Percentiles rank a stretch among this genome's conserved stretches.
phyloP scores from a whole-genome alignment of 2,888 invertebrate genomes.

The Nasonia oneida region DNA sequence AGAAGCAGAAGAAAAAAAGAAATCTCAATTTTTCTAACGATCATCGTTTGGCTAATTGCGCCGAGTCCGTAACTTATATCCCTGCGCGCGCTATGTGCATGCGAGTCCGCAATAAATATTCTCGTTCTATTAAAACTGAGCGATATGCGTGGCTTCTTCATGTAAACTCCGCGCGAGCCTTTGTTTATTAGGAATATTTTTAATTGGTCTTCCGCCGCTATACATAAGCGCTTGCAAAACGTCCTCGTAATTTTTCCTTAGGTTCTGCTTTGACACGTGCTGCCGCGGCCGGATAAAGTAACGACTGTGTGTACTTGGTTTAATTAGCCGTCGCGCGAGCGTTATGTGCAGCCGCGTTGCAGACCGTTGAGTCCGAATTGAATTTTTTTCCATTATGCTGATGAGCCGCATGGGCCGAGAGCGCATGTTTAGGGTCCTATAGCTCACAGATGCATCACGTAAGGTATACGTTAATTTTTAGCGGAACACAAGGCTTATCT shows the following conservation, averaged over 20 bases:
- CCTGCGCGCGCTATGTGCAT: constrained; percentile 64
- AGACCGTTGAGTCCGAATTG: constrained; percentile 35
- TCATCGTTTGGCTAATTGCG: constrained; percentile 74
- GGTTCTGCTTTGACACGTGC: constrained; percentile 41
- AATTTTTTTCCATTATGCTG: constrained; percentile 18
- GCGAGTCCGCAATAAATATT: constrained; percentile 73
- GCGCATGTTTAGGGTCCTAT: neutral
- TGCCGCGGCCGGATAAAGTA: constrained; percentile 5
- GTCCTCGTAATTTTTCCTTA: constrained; percentile 50
- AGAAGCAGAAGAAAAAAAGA: constrained; percentile 52
- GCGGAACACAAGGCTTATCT: neutral
- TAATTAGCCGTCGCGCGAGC: constrained; percentile 31
- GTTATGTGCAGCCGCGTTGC: constrained; percentile 2
- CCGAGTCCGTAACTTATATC: constrained; percentile 49
- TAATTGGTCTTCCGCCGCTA: constrained; percentile 55
- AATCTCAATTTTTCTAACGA: constrained; percentile 67
- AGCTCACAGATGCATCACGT: neutral
- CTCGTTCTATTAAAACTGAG: constrained; percentile 68
- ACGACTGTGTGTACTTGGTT: constrained; percentile 21
- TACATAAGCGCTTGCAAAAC: neutral
- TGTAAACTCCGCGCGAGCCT: constrained; percentile 51
- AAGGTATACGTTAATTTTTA: neutral
- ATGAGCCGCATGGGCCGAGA: neutral
- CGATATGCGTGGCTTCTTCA: constrained; percentile 64
- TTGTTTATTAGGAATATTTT: constrained; percentile 56